phyloP scores from a whole-genome alignment of 2,888 invertebrate genomes.

The Fragum fragum region DNA sequence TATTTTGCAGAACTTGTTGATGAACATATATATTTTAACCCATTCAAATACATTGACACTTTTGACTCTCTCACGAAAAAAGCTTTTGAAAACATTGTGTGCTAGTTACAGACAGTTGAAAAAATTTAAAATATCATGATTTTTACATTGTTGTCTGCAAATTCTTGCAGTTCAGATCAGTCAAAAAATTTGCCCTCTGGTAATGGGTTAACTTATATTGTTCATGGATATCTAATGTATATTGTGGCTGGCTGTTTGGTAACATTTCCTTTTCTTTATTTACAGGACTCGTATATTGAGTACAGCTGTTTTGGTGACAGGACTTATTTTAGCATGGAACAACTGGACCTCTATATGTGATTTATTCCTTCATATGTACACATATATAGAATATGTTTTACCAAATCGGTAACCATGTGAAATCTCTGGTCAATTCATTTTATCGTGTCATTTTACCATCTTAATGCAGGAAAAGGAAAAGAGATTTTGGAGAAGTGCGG shows the following conservation, averaged over 20 bases:
- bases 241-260: background rate
- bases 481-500: background rate
- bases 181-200: too few species aligned
- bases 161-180: too few species aligned
- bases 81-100: too few species aligned
- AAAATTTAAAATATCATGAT: too few species aligned
- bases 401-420: slow-evolving; percentile 43
- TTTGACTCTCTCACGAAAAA: too few species aligned
- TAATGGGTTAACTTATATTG: too few species aligned
- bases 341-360: slow-evolving; percentile 71
- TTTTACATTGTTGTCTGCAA: too few species aligned
- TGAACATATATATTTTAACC: too few species aligned
- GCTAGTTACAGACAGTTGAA: too few species aligned
- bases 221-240: background rate
- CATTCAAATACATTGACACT: too few species aligned
- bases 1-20: too few species aligned
- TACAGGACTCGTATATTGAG: slow-evolving; percentile 78
- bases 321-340: slow-evolving; percentile 70
- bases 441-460: background rate
- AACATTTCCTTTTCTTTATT: background rate
- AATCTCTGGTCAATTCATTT: slow-evolving; percentile 17
- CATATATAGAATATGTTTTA: slow-evolving; percentile 63
- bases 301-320: slow-evolving; percentile 70
- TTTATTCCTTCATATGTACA: slow-evolving; percentile 58
- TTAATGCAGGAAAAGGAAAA: background rate